Base-by-base conservation (phyloP, 1,140 invertebrate species). In the Nasonia giraulti region DNA sequence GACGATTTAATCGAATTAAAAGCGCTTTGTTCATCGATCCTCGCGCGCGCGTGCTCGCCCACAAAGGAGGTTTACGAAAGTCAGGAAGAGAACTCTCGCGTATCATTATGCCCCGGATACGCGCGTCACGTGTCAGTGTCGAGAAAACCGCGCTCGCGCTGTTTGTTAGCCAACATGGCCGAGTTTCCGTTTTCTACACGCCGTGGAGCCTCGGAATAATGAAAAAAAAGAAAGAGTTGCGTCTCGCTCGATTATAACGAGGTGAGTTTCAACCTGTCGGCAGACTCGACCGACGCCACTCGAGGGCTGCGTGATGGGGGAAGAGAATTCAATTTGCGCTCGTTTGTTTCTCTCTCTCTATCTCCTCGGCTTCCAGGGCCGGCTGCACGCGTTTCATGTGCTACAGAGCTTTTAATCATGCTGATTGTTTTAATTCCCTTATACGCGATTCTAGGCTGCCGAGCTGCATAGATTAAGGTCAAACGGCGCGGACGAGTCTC, bases 241-340 rank as follows among this genome's bases (percentile, higher is more conserved):
- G 78, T 81, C 79, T 79, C 87, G 33, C 33, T 84, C 37, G 55
- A 62, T 75, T 40, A 7, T 44, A 44, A 75, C 40, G 37, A 40
- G 37, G 83, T 89, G 91, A 91, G 91, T 91, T 90, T 87, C 85
- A 91, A 88, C 85, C 87, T 91, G 91, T 90, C 91, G 86, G 33
- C 3, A 5, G 33, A 79, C 27, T 27, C 27, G 87, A 87, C 8
- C 40, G 40, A 44, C 40, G 8, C 40, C 40, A 44, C 40, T 44
- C 40, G 40, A 44, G 50, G 50, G 50, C 50, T 55, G 50, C 50
- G 50, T 7, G 6, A 7, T 20, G 55, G 20, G 55, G 6, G 20
- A 62, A 17, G 55, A n/a, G 17, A 62, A 7, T 20, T 7, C 55
- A 62, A 17, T 62, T 62, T 20, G 10, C 8, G 40, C 5, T 37